A percentile compares a stretch with the other conserved stretches of the same genome.
These are phyloP conservation scores for Atractosteus spatula DNA, from an alignment of 2,113 vertebrate genomes.

Conservation along the genomic window DNA sequence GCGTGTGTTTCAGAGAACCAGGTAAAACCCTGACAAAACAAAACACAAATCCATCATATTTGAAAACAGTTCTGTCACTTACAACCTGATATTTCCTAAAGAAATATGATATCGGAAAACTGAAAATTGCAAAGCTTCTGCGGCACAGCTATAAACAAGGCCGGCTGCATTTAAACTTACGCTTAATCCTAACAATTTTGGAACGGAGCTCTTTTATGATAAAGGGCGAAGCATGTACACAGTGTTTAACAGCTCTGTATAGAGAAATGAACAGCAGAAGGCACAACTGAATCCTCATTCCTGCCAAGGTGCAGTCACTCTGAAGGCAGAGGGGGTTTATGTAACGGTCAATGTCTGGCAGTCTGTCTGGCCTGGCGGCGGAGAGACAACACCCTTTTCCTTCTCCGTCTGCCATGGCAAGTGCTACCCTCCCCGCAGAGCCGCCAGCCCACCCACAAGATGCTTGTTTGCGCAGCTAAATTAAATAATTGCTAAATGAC, in stretches of 20 bases:
- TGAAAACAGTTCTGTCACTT: no score
- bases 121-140: no score
- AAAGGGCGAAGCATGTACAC: neutral
- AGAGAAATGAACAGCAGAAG: neutral
- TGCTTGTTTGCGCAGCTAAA: conserved; percentile 47
- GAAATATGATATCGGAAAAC: no score
- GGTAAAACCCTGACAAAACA: no score
- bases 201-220: neutral
- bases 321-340: neutral
- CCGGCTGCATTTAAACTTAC: no score
- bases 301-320: neutral
- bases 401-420: conserved; percentile 27
- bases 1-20: no score
- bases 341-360: neutral
- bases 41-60: no score
- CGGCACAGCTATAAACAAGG: no score
- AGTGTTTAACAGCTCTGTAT: neutral
- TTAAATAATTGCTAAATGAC: conserved; percentile 59
- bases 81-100: no score
- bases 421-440: conserved; percentile 11
- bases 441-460: conserved; percentile 61
- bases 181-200: no score
- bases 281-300: neutral
- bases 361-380: neutral
- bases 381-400: neutral